Conservation (phyloP, 2,797 vertebrate genomes). For the Anguilla megastoma region DNA sequence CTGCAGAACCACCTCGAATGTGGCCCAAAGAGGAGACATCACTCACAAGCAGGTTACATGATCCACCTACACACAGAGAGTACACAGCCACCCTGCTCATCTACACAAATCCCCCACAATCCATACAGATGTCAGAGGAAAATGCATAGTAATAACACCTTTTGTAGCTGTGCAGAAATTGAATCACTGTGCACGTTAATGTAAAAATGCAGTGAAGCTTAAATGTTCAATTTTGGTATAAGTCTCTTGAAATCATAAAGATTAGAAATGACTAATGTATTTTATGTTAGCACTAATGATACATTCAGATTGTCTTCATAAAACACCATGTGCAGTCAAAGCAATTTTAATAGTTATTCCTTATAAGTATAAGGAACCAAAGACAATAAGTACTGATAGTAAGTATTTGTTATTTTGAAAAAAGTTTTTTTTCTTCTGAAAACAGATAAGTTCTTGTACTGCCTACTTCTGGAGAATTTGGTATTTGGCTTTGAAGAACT, state of each 20-base stretch:
- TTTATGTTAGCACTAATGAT: neutral
- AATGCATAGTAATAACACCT: neutral
- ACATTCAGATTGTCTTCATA: neutral
- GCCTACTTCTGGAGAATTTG: too few relatives aligned
- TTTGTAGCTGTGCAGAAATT: neutral
- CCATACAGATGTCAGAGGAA: neutral
- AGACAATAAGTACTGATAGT: too few relatives aligned
- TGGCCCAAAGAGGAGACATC: neutral
- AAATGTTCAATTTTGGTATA: neutral
- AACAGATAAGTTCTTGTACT: too few relatives aligned
- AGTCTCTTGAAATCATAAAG: neutral
- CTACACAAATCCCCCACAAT: neutral
- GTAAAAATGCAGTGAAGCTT: neutral
- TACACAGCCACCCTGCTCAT: neutral
- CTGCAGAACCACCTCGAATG: neutral
- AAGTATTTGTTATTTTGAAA: too few relatives aligned
- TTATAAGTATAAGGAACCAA: too few relatives aligned
- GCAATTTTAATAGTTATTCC: too few relatives aligned
- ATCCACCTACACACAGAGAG: constrained; percentile 19
- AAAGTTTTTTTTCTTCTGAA: too few relatives aligned
- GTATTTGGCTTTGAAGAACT: too few relatives aligned
- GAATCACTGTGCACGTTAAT: neutral
- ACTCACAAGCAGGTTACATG: neutral
- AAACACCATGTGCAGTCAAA: neutral
- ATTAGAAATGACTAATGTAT: neutral